phyloP scores from a whole-genome alignment of 1,140 invertebrate species.

The Periplaneta americana region DNA sequence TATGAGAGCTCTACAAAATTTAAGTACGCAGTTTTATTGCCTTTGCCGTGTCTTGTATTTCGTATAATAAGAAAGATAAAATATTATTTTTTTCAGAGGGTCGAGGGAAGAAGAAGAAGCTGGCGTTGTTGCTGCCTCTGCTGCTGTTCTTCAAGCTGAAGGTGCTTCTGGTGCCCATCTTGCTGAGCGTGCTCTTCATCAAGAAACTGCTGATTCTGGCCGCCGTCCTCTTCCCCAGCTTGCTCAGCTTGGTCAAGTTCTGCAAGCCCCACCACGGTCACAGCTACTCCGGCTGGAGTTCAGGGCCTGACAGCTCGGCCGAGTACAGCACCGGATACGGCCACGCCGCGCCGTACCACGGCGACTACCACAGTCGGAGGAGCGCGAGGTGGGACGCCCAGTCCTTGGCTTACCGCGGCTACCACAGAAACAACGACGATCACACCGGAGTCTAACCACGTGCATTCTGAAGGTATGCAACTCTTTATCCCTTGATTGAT shows the following conservation, averaged over 20 bases:
- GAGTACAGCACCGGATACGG: not conserved
- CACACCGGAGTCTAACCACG: not conserved
- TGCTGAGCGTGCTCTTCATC: slow-evolving; percentile 57
- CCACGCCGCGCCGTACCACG: not conserved
- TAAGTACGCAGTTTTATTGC: too few species aligned
- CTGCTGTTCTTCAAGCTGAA: slow-evolving; percentile 56
- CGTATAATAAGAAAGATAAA: too few species aligned
- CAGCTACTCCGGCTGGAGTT: not conserved
- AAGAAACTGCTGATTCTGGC: slow-evolving; percentile 61
- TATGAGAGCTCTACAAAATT: too few species aligned
- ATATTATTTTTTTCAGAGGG: slow-evolving; percentile 28
- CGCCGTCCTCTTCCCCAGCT: slow-evolving; percentile 51
- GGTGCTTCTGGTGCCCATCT: slow-evolving; percentile 51
- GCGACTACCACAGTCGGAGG: not conserved
- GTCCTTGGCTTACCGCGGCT: not conserved
- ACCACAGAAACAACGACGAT: not conserved
- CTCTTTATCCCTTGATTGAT: too few species aligned
- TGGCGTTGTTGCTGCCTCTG: slow-evolving; percentile 53
- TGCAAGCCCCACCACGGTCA: slow-evolving; percentile 38
- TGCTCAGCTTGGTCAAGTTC: slow-evolving; percentile 53
- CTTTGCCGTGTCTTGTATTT: too few species aligned
- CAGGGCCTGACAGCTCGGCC: not conserved
- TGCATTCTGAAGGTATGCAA: not conserved
- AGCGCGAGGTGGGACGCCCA: not conserved
- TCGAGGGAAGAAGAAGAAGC: slow-evolving; percentile 48